These are phyloP conservation scores for Anableps anableps DNA, from an alignment of 2,797 vertebrate species.

Conservation along the genomic window DNA sequence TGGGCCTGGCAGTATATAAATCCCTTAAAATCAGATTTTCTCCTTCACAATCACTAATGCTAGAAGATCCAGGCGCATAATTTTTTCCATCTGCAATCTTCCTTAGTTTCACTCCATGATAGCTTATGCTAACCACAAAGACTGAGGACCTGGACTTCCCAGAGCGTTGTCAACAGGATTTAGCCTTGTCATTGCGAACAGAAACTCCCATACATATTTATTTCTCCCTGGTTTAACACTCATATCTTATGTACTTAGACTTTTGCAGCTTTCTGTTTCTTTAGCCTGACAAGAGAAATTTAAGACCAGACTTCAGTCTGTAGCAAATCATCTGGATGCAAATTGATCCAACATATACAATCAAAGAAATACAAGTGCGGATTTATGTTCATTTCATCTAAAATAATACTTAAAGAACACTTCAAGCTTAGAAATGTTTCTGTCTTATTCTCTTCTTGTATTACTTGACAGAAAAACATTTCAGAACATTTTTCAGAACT, in stretches of 20 bases:
- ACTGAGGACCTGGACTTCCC: slow-evolving; percentile 27
- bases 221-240: slow-evolving; percentile 5
- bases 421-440: neutral
- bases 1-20: slow-evolving; percentile 29
- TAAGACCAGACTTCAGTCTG: neutral
- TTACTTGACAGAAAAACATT: neutral
- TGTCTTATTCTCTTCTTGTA: neutral
- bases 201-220: slow-evolving; percentile 6
- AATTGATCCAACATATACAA: neutral
- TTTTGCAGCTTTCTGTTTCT: slow-evolving; percentile 13
- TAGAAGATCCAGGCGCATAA: slow-evolving; percentile 26
- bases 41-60: slow-evolving; percentile 38
- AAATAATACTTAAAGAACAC: neutral
- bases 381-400: neutral
- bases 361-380: neutral
- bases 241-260: neutral
- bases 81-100: slow-evolving; percentile 54
- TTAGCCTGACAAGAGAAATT: slow-evolving; percentile 17
- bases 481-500: neutral
- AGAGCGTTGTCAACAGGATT: slow-evolving; percentile 32
- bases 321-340: neutral
- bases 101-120: slow-evolving; percentile 47
- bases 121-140: slow-evolving; percentile 32
- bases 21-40: slow-evolving; percentile 24
- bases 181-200: slow-evolving; percentile 23